Base-by-base conservation (phyloP, 2,888 invertebrate genomes). In the Callimorpha dominula region DNA sequence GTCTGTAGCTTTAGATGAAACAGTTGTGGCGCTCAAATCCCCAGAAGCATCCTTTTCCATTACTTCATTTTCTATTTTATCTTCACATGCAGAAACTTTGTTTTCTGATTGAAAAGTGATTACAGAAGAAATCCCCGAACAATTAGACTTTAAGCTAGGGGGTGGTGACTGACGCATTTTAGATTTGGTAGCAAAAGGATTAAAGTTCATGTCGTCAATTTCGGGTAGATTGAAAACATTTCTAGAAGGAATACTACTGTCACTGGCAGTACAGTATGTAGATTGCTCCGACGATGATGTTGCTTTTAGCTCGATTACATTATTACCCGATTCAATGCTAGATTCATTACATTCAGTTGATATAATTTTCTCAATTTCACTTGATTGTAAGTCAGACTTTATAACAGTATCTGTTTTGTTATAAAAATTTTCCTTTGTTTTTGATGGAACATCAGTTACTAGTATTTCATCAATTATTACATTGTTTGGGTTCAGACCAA, bases 201-300 rank as follows among this genome's bases (percentile, higher is more conserved):
- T 92, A 77, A 93, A 93, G 75, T 90, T 89, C 14, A 85, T 82
- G 69, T 93, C 92, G 78, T 93, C 90, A 75, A 94, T 93, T 87
- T 94, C 94, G 52, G 94, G 94, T 64, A 94, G 79, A 76, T 94
- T 94, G 75, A 93, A 94, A 15, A 93, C 93, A 79, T 91, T 94
- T 86, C 81, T 93, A n/a, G 85, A 77, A 67, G 52, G 69, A 50
- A 84, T 79, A 42, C 80, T 76, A 70, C 83, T 87, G 65, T 91
- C 91, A 73, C 77, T 82, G 65, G 91, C 87, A 40, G 92, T 89
- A 75, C 81, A 89, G 77, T 92, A 90, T 50, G 86, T 78, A 43
- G 91, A 92, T 64, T 89, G 89, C 71, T 92, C 92, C 43, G 89
- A 91, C 50, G 91, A 92, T 31, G 90, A 90, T 8, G 87, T 82